Evolutionary conservation across 2,113 vertebrate genomes (phyloP).

Genomic region (Athene noctua): DNA sequence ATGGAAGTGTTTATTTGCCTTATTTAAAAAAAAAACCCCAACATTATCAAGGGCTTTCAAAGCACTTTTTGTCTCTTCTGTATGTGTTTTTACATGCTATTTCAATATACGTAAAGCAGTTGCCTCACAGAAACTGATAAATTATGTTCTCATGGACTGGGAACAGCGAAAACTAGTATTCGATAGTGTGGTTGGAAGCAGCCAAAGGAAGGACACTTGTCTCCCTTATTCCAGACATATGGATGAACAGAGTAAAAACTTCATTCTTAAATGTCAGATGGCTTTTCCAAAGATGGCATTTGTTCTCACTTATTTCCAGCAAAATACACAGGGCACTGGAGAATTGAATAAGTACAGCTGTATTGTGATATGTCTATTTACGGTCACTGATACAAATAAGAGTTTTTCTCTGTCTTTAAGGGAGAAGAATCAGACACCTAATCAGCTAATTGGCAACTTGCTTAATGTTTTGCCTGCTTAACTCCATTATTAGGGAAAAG

Average conservation of each 20-base stretch:
- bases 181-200: not conserved
- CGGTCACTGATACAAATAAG: not conserved
- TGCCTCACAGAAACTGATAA: not conserved
- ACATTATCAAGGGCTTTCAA: not conserved
- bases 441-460: not conserved
- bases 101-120: not conserved
- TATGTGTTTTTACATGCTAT: not conserved
- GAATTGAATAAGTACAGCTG: rapidly evolving
- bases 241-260: not conserved
- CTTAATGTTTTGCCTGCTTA: not conserved
- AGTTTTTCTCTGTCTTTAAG: not conserved
- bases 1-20: not conserved
- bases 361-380: not conserved
- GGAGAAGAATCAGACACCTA: not conserved
- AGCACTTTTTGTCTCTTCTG: not conserved
- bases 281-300: not conserved
- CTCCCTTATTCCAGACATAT: not conserved
- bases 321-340: not conserved
- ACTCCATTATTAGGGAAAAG: conserved; percentile 1
- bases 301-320: not conserved
- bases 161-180: not conserved
- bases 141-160: not conserved
- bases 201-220: not conserved
- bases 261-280: not conserved
- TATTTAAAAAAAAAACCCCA: not conserved